A percentile compares a stretch with the other conserved stretches of the same genome.
These are phyloP conservation scores for Piezodorus guildinii DNA, from an alignment of 1,140 invertebrate species.

Conservation along the genomic window DNA sequence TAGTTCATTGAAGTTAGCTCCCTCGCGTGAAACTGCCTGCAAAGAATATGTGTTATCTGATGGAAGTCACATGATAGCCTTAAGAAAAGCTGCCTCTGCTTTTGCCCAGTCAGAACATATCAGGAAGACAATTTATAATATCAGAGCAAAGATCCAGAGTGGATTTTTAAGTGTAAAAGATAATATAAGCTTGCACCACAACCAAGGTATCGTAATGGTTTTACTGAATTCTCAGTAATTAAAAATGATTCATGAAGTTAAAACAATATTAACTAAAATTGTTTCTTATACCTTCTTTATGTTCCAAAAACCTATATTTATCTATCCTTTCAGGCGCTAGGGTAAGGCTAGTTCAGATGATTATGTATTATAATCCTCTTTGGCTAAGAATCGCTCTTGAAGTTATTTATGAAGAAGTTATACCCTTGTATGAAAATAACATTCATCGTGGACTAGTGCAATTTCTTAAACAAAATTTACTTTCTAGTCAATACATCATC, in stretches of 20 bases:
- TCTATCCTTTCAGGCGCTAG: slow-evolving; percentile 52
- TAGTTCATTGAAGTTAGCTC: slow-evolving; percentile 43
- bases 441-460: slow-evolving; percentile 64
- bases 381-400: slow-evolving; percentile 84
- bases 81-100: slow-evolving; percentile 48
- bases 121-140: slow-evolving; percentile 12
- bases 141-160: slow-evolving; percentile 11
- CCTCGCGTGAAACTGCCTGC: slow-evolving; percentile 32
- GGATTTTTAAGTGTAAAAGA: slow-evolving; percentile 16
- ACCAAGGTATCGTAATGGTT: slow-evolving; percentile 23
- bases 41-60: slow-evolving; percentile 44
- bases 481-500: slow-evolving; percentile 51
- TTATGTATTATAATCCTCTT: slow-evolving; percentile 79
- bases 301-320: no score
- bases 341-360: slow-evolving; percentile 59
- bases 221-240: no score
- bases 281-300: no score
- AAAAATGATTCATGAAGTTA: no score
- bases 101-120: slow-evolving; percentile 18
- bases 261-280: no score
- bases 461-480: slow-evolving; percentile 59
- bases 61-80: slow-evolving; percentile 43
- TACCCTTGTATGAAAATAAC: slow-evolving; percentile 62
- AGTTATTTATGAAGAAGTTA: slow-evolving; percentile 64
- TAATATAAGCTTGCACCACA: slow-evolving; percentile 9